Conservation (phyloP, 1,140 invertebrate genomes). For the Drosophila albomicans region DNA sequence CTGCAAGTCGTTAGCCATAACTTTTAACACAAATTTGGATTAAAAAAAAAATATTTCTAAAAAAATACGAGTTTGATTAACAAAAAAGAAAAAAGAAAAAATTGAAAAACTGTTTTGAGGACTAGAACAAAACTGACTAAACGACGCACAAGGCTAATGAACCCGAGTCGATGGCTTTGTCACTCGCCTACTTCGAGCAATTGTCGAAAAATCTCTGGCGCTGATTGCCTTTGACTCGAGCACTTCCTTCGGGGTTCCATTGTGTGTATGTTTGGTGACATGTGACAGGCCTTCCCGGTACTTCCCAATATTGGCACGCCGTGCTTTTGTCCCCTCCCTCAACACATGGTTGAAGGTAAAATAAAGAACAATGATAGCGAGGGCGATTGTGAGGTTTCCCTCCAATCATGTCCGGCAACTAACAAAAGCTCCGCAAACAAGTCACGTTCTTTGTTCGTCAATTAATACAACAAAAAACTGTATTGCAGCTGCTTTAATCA, state of each 20-base stretch:
- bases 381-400: constrained; percentile 8
- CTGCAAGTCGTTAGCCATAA: background rate
- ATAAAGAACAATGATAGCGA: constrained; percentile 32
- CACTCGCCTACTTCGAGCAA: constrained; percentile 26
- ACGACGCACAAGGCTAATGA: background rate
- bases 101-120: background rate
- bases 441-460: constrained; percentile 39
- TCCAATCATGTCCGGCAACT: constrained; percentile 40
- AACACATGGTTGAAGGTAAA: constrained; percentile 28
- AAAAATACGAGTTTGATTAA: too few relatives aligned
- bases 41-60: too few relatives aligned
- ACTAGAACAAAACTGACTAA: background rate
- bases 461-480: constrained; percentile 27
- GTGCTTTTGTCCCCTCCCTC: constrained; percentile 39
- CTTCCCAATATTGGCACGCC: constrained; percentile 62
- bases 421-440: constrained; percentile 48
- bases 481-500: background rate
- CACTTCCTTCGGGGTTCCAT: constrained; percentile 33
- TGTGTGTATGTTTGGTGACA: constrained; percentile 60
- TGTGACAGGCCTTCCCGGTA: constrained; percentile 63
- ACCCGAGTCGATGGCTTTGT: constrained; percentile 5
- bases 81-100: background rate
- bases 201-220: constrained; percentile 3
- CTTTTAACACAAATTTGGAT: background rate
- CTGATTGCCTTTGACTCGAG: constrained; percentile 37